phyloP scores from a whole-genome alignment of 2,797 vertebrate genomes.

The Esox lucius region DNA sequence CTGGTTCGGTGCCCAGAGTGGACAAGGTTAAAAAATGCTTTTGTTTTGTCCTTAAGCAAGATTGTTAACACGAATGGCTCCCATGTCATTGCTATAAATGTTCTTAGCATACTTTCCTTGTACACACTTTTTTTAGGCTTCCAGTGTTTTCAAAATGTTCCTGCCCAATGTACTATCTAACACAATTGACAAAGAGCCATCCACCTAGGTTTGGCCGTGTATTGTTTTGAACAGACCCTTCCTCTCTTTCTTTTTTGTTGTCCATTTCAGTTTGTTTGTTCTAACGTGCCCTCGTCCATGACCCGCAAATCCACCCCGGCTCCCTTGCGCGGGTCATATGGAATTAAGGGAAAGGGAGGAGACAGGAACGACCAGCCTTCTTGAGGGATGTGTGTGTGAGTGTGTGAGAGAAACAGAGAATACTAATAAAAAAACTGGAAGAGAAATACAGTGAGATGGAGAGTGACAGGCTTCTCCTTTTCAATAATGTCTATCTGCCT shows the following conservation, averaged over 20 bases:
- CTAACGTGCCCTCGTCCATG: not conserved
- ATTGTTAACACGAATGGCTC: not conserved
- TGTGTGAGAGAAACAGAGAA: not conserved
- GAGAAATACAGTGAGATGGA: not conserved
- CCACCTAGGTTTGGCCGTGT: not conserved
- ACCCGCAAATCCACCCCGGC: conserved; percentile 2
- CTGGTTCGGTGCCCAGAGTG: too few relatives aligned
- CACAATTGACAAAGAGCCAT: not conserved
- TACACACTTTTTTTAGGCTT: not conserved
- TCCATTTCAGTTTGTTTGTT: conserved; percentile 18
- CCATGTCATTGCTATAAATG: too few relatives aligned
- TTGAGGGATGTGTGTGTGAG: not conserved
- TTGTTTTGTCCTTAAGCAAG: too few relatives aligned
- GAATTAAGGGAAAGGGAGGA: conserved; percentile 4
- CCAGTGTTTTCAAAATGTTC: not conserved
- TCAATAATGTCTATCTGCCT: not conserved
- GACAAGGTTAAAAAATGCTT: too few relatives aligned
- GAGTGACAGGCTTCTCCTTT: not conserved
- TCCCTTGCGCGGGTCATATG: too few relatives aligned
- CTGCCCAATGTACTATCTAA: not conserved
- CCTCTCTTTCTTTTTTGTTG: conserved; percentile 10
- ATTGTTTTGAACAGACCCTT: not conserved
- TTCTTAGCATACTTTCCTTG: too few relatives aligned
- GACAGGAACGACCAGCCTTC: not conserved
- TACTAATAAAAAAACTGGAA: not conserved